Evolutionary conservation across 2,113 vertebrate genomes (phyloP).

Genomic region (Nestor notabilis): DNA sequence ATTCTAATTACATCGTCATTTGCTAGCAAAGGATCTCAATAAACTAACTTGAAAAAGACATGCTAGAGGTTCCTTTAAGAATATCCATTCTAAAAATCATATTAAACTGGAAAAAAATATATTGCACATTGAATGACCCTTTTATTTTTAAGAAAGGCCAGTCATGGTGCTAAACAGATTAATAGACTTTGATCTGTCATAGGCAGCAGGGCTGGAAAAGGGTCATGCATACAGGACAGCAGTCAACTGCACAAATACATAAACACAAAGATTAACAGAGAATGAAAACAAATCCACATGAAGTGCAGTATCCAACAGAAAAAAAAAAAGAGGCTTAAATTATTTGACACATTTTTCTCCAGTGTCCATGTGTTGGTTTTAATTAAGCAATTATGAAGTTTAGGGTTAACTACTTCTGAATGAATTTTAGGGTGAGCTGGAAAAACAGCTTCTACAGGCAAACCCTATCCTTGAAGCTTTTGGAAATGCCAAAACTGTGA

Average conservation of each 20-base stretch:
- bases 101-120: background rate
- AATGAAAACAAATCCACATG: background rate
- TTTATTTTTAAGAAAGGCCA: background rate
- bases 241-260: background rate
- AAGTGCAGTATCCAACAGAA: background rate
- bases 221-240: background rate
- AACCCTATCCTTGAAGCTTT: slow-evolving; percentile 99
- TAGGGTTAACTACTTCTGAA: slow-evolving; percentile 54
- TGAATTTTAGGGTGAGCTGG: slow-evolving; percentile 93
- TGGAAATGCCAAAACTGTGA: slow-evolving; percentile 97
- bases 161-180: background rate
- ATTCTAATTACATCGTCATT: slow-evolving; percentile 34
- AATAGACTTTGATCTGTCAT: slow-evolving; percentile 12
- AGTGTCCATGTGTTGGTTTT: background rate
- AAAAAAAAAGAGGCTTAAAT: background rate
- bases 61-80: slow-evolving; percentile 4
- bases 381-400: background rate
- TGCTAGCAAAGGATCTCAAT: slow-evolving; percentile 39
- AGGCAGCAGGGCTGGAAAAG: background rate
- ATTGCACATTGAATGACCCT: background rate
- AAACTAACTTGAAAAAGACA: slow-evolving; percentile 21
- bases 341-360: background rate
- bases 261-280: slow-evolving; percentile 2
- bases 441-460: slow-evolving; percentile 98
- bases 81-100: background rate